Evolutionary conservation across 2,888 invertebrate genomes (phyloP).

Genomic region (Synanthedon tipuliformis): DNA sequence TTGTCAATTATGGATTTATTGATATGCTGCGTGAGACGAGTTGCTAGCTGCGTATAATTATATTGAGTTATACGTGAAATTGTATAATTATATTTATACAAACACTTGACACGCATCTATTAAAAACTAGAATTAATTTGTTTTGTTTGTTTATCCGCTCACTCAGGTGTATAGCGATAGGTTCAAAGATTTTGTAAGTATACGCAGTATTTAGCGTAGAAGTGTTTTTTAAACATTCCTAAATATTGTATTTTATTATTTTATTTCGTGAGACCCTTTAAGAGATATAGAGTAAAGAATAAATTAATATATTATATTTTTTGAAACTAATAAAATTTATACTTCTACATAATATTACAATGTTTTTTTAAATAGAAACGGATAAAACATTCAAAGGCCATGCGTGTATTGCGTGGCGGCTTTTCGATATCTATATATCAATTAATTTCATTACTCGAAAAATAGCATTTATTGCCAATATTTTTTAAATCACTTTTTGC

Average conservation of each 20-base stretch:
- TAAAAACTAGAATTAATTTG: constrained; percentile 27
- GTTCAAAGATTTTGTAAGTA: constrained; percentile 50
- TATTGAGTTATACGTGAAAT: constrained; percentile 1
- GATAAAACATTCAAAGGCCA: constrained; percentile 1
- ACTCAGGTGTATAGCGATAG: constrained; percentile 59
- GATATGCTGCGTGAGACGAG: not conserved
- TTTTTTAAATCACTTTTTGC: no score
- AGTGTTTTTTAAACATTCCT: not conserved
- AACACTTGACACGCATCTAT: constrained; percentile 21
- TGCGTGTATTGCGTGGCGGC: constrained; percentile 1
- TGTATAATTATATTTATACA: constrained; percentile 9
- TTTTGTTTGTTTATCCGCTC: constrained; percentile 53
- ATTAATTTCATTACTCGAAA: no score
- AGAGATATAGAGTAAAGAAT: not conserved
- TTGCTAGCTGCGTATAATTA: not conserved
- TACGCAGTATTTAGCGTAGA: constrained; percentile 14
- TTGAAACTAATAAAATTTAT: not conserved
- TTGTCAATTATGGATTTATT: not conserved
- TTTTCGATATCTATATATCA: not conserved
- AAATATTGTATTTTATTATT: not conserved
- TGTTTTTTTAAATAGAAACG: constrained; percentile 4
- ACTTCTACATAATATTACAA: not conserved
- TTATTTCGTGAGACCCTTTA: constrained; percentile 3
- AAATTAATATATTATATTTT: not conserved
- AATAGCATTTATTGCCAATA: no score